A percentile compares a stretch with the other conserved stretches of the same genome.
phyloP scores from a whole-genome alignment of 2,888 invertebrate genomes.

The Helicoverpa assulta region DNA sequence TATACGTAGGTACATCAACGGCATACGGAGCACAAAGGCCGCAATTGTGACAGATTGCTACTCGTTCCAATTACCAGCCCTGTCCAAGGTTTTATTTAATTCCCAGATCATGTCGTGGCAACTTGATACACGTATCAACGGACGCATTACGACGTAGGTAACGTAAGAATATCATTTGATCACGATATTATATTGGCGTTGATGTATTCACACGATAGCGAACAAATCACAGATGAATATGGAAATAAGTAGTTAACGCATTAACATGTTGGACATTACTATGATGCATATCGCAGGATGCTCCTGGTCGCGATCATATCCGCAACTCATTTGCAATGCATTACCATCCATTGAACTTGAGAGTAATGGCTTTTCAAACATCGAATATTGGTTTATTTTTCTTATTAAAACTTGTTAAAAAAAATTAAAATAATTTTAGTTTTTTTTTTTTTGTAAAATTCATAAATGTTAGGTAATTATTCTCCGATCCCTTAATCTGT shows the following conservation, averaged over 20 bases:
- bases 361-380: background rate
- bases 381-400: conserved; percentile 2
- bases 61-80: conserved; percentile 51
- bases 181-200: conserved; percentile 17
- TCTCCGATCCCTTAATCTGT: conserved; percentile 18
- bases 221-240: conserved; percentile 27
- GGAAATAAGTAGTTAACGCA: conserved; percentile 31
- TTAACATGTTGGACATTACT: conserved; percentile 19
- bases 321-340: conserved; percentile 37
- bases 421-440: too few species aligned
- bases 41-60: conserved; percentile 55
- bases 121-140: conserved; percentile 48
- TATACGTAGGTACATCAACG: conserved; percentile 27
- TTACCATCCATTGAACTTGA: conserved; percentile 26
- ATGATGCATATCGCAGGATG: conserved; percentile 33
- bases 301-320: conserved; percentile 28
- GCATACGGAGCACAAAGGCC: conserved; percentile 46
- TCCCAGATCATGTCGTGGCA: conserved; percentile 46
- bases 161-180: conserved; percentile 35
- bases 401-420: background rate
- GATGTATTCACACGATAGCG: conserved; percentile 23
- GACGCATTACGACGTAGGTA: conserved; percentile 35
- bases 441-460: too few species aligned
- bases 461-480: too few species aligned
- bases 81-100: conserved; percentile 55